Evolutionary conservation across 2,797 vertebrate species (phyloP).

Genomic region (Tympanoctomys barrerae): DNA sequence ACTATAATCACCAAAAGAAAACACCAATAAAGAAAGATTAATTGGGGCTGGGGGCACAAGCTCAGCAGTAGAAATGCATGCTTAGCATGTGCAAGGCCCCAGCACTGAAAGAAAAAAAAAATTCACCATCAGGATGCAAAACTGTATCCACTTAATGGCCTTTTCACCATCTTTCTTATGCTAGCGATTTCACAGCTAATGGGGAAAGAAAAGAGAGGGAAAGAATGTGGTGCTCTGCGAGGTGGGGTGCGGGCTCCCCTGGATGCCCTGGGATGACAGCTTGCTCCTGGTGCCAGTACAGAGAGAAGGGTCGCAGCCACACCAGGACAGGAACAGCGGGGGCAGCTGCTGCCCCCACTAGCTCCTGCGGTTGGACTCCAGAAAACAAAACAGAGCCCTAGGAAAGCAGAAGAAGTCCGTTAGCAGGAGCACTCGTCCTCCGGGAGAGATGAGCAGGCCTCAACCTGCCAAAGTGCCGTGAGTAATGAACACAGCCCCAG

Average conservation of each 20-base stretch:
- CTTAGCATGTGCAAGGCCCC: neutral
- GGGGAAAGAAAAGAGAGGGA: neutral
- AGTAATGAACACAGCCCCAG: slow-evolving; percentile 16
- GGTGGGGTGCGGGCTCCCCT: neutral
- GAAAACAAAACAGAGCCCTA: slow-evolving; percentile 64
- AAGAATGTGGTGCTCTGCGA: neutral
- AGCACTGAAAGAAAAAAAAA: neutral
- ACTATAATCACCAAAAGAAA: slow-evolving; percentile 58
- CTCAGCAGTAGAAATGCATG: neutral
- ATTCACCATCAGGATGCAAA: neutral
- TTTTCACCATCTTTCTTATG: neutral
- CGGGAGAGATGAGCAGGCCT: slow-evolving; percentile 38
- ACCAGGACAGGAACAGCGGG: slow-evolving; percentile 62
- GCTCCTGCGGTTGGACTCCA: slow-evolving; percentile 20
- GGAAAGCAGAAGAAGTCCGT: slow-evolving; percentile 50
- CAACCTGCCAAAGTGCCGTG: slow-evolving; percentile 42
- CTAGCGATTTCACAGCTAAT: slow-evolving; percentile 31
- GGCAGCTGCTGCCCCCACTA: neutral
- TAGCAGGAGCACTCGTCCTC: neutral
- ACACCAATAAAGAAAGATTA: neutral
- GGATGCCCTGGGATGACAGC: neutral
- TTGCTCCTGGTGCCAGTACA: slow-evolving; percentile 72
- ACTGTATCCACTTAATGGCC: neutral
- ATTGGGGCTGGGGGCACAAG: neutral
- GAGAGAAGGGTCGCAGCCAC: slow-evolving; percentile 64